Conservation (phyloP, 2,113 vertebrate species). For the Muscicapa adusta region DNA sequence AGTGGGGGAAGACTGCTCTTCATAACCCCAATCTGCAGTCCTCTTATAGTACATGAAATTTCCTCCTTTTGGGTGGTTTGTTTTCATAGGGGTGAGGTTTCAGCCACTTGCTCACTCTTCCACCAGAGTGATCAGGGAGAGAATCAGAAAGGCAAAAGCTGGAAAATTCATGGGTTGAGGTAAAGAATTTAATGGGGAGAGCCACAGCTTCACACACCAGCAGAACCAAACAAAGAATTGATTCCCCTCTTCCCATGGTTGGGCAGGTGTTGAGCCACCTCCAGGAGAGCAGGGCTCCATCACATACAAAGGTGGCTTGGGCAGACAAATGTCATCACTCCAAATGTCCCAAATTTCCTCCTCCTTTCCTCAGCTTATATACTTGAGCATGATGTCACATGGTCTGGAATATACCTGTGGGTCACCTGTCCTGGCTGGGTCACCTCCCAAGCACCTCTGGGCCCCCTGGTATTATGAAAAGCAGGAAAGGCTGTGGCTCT, state of each 20-base stretch:
- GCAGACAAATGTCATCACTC: neutral
- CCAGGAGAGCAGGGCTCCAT: neutral
- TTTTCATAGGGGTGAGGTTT: neutral
- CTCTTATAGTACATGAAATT: fast-evolving
- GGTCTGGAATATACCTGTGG: neutral
- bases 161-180: no score
- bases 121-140: no score
- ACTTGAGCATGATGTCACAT: fast-evolving
- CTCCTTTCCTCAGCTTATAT: fast-evolving
- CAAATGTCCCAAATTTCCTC: neutral
- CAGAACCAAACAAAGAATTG: neutral
- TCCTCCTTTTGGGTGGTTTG: neutral
- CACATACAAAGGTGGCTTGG: fast-evolving
- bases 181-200: neutral
- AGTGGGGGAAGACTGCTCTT: neutral
- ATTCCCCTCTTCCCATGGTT: fast-evolving
- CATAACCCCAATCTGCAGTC: neutral
- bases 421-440: neutral
- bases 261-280: neutral
- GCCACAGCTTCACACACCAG: neutral
- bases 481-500: neutral
- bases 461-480: fast-evolving
- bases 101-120: fast-evolving
- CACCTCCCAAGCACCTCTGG: fast-evolving
- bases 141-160: neutral